phyloP scores from a whole-genome alignment of 2,888 invertebrate species.

The Drepana falcataria region DNA sequence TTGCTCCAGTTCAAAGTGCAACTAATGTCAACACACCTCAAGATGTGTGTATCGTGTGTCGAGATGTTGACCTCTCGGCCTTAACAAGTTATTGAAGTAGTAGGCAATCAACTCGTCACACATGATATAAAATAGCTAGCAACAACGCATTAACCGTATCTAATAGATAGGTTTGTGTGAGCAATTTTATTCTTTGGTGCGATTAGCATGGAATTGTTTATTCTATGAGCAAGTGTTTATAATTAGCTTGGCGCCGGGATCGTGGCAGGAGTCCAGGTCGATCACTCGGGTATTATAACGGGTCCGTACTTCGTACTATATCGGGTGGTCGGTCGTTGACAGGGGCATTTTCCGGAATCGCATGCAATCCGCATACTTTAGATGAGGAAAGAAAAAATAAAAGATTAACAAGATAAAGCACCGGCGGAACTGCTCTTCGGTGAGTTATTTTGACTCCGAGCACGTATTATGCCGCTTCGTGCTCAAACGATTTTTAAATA shows the following conservation, averaged over 20 bases:
- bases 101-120: slow-evolving; percentile 37
- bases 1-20: not conserved
- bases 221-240: slow-evolving; percentile 51
- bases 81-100: slow-evolving; percentile 30
- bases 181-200: slow-evolving; percentile 47
- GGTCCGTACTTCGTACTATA: slow-evolving; percentile 62
- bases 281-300: slow-evolving; percentile 70
- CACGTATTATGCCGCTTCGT: not conserved
- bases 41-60: not conserved
- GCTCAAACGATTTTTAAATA: not conserved
- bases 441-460: slow-evolving; percentile 2
- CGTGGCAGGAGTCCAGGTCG: slow-evolving; percentile 73
- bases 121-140: slow-evolving; percentile 34
- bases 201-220: slow-evolving; percentile 53
- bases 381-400: slow-evolving; percentile 13
- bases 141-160: slow-evolving; percentile 37
- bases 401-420: slow-evolving; percentile 19
- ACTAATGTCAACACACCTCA: not conserved
- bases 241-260: slow-evolving; percentile 63
- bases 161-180: slow-evolving; percentile 24
- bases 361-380: slow-evolving; percentile 41
- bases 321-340: slow-evolving; percentile 70
- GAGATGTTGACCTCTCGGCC: slow-evolving; percentile 30
- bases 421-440: slow-evolving; percentile 9
- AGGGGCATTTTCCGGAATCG: slow-evolving; percentile 56